phyloP scores from a whole-genome alignment of 2,888 invertebrate genomes.

The Mythimna loreyi region DNA sequence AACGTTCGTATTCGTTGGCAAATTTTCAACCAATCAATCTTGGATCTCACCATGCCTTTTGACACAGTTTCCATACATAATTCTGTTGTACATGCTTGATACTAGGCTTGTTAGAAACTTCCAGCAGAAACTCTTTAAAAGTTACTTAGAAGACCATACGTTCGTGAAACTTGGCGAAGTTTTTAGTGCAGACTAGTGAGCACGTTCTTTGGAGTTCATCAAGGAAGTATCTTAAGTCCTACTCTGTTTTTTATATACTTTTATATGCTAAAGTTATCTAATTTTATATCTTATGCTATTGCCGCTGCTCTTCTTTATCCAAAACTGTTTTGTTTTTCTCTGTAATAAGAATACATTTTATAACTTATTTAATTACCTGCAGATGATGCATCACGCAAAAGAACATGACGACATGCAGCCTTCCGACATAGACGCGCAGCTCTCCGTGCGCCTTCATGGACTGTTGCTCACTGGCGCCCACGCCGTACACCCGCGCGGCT shows the following conservation, averaged over 20 bases:
- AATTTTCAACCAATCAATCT: background rate
- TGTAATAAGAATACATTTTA: background rate
- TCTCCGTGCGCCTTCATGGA: constrained; percentile 93
- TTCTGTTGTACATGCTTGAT: background rate
- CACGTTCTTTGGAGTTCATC: background rate
- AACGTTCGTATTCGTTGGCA: too few species aligned
- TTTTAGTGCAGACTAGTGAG: background rate
- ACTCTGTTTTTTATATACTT: background rate
- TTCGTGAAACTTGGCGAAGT: background rate
- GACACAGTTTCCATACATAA: background rate
- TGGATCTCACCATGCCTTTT: background rate
- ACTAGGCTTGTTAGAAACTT: background rate
- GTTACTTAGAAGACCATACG: background rate
- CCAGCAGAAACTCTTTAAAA: background rate
- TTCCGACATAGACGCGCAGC: constrained; percentile 93
- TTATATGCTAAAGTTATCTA: background rate
- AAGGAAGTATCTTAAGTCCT: background rate
- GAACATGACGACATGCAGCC: constrained; percentile 93
- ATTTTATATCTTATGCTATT: too few species aligned
- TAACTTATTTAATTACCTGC: constrained; percentile 85
- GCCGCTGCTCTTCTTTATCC: too few species aligned
- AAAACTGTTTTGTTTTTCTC: too few species aligned
- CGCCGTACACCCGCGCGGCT: constrained; percentile 90
- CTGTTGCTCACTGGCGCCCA: constrained; percentile 70
- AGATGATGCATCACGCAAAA: constrained; percentile 92